Conservation (phyloP, 2,797 vertebrate genomes). For the Clangula hyemalis region DNA sequence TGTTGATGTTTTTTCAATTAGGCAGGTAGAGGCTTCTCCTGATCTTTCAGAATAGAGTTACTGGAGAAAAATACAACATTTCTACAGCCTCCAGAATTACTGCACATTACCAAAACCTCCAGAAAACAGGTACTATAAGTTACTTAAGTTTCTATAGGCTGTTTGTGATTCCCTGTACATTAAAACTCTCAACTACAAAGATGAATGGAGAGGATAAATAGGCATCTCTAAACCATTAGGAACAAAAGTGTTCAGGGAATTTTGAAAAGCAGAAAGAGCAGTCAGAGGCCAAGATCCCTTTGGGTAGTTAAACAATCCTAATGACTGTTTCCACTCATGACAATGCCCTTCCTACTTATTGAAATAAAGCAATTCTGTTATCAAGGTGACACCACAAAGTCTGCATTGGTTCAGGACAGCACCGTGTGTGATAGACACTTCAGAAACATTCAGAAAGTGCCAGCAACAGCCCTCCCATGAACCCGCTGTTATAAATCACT, state of each 20-base stretch:
- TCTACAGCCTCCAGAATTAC: background rate
- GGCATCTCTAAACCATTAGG: background rate
- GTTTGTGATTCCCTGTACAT: background rate
- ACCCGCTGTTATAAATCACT: background rate
- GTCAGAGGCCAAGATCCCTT: background rate
- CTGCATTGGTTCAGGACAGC: fast-evolving
- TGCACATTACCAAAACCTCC: background rate
- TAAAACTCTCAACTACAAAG: background rate
- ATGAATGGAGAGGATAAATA: background rate
- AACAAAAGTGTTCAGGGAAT: background rate
- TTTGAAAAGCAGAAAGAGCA: background rate
- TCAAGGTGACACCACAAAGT: background rate
- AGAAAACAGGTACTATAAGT: background rate
- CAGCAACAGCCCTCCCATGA: background rate
- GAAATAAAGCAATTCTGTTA: background rate
- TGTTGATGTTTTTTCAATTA: background rate
- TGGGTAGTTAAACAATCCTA: background rate
- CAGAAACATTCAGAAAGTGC: background rate
- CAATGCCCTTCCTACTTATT: background rate
- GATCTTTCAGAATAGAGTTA: background rate
- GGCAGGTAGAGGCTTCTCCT: background rate
- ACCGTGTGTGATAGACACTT: background rate
- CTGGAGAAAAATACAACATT: background rate
- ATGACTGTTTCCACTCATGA: background rate
- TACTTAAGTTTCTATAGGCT: background rate